Evolutionary conservation across 2,113 vertebrate genomes (phyloP).

Genomic region (Tenrec ecaudatus): DNA sequence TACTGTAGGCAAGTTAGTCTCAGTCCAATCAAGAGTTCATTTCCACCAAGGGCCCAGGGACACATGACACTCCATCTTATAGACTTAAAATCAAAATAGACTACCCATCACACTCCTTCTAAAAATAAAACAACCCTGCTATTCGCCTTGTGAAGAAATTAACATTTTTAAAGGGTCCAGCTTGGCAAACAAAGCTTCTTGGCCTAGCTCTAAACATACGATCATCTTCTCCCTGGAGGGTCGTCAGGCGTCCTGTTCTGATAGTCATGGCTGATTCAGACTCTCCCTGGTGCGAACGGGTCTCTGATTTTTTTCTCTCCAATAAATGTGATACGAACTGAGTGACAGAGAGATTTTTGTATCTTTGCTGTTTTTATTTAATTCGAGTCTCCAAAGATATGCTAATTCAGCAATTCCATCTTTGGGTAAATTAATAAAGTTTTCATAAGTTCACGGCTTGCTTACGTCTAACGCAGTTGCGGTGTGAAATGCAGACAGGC

Average conservation of each 20-base stretch:
- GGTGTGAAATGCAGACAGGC: not conserved
- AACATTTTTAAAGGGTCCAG: constrained; percentile 57
- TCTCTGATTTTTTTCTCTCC: constrained; percentile 37
- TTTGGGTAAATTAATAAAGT: constrained; percentile 21
- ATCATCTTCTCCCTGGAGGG: not conserved
- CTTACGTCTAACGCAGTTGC: constrained; percentile 22
- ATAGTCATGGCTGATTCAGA: not conserved
- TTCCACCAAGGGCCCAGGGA: constrained; percentile 47
- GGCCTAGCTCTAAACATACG: not conserved
- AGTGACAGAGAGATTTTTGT: not conserved
- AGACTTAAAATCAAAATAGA: constrained; percentile 57
- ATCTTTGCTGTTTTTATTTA: not conserved
- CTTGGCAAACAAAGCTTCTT: constrained; percentile 2
- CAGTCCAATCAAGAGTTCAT: not conserved
- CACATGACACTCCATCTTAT: not conserved
- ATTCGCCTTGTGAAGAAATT: constrained; percentile 13
- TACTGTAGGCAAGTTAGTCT: not conserved
- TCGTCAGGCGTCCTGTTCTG: not conserved
- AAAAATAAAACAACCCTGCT: constrained; percentile 60
- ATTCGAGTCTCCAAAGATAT: constrained; percentile 32
- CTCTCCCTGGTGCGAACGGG: not conserved
- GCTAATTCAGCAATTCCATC: constrained; percentile 36
- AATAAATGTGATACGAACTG: constrained; percentile 22
- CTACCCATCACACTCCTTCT: constrained; percentile 41
- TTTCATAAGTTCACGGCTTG: constrained; percentile 37